Conservation (phyloP, 1,140 invertebrate genomes). For the Mycetomoellerius zeteki region DNA sequence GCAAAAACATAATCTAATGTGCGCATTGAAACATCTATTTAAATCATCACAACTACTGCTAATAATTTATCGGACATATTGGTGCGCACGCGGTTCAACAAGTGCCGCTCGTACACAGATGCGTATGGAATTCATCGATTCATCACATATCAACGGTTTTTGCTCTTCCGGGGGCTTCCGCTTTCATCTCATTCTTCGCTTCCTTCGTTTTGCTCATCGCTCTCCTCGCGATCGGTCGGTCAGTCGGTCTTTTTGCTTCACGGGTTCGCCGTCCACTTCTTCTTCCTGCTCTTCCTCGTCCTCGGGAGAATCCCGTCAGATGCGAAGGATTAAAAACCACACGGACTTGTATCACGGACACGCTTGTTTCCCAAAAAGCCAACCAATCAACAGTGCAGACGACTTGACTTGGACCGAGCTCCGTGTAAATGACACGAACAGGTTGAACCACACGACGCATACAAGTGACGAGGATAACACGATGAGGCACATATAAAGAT, state of each 20-base stretch:
- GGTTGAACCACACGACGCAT: conserved; percentile 3
- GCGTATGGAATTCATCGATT: conserved; percentile 56
- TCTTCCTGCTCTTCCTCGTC: conserved; percentile 12
- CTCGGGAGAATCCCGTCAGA: conserved; percentile 37
- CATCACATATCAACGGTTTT: conserved; percentile 59
- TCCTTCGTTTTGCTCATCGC: conserved; percentile 45
- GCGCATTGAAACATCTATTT: not conserved
- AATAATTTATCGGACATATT: conserved; percentile 26
- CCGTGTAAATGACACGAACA: not conserved
- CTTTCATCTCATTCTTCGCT: conserved; percentile 41
- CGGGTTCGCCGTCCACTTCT: conserved; percentile 21
- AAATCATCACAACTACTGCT: not conserved
- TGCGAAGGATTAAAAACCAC: conserved; percentile 50
- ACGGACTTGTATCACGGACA: conserved; percentile 37
- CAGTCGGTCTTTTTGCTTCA: conserved; percentile 48
- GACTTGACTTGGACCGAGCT: conserved; percentile 25
- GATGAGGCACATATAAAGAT: conserved; percentile 65
- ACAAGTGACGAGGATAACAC: conserved; percentile 43
- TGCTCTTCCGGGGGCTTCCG: conserved; percentile 49
- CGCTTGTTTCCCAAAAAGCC: conserved; percentile 51
- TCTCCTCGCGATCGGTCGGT: conserved; percentile 35
- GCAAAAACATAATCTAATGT: not conserved
- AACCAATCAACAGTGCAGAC: conserved; percentile 25
- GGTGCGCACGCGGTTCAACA: conserved; percentile 40
- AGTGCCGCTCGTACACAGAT: conserved; percentile 27